Percentiles rank a stretch among this genome's conserved stretches.
These are phyloP conservation scores for Drosophila prolongata DNA, from an alignment of 2,888 invertebrate genomes.

Conservation along the genomic window DNA sequence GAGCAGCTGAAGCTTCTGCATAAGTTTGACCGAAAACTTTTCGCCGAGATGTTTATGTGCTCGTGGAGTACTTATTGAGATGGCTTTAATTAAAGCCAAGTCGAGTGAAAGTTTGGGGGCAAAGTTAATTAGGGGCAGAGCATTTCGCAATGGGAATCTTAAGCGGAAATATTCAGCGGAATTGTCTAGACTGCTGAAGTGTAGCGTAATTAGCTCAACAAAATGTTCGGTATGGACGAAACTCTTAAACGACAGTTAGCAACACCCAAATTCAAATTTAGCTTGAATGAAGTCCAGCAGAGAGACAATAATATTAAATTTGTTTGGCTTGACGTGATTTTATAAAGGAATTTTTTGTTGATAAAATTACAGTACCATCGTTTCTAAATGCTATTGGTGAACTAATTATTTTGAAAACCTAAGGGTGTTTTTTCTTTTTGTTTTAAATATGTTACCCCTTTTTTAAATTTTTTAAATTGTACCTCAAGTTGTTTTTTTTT, in stretches of 20 bases:
- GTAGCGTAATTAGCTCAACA: conserved; percentile 33
- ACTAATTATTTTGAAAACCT: too few relatives aligned
- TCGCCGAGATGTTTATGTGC: conserved; percentile 29
- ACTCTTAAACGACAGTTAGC: conserved; percentile 3
- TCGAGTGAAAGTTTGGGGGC: conserved; percentile 43
- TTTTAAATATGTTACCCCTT: too few relatives aligned
- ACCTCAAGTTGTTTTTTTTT: too few relatives aligned
- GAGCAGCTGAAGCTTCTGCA: conserved; percentile 36
- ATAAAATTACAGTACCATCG: too few relatives aligned
- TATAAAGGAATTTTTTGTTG: background rate
- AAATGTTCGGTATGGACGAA: background rate
- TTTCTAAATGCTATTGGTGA: too few relatives aligned
- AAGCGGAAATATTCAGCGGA: conserved; percentile 41
- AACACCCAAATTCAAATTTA: background rate
- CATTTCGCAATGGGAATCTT: conserved; percentile 31
- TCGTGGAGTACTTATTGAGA: conserved; percentile 56
- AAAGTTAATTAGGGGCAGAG: conserved; percentile 44
- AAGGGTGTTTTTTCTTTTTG: too few relatives aligned
- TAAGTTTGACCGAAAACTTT: conserved; percentile 50
- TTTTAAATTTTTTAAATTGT: too few relatives aligned
- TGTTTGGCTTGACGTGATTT: background rate
- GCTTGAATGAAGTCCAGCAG: background rate
- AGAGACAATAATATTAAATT: conserved; percentile 9
- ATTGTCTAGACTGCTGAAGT: conserved; percentile 41
- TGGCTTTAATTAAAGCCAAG: conserved; percentile 63